Conservation (phyloP, 2,797 vertebrate species). For the Lacerta viridis region DNA sequence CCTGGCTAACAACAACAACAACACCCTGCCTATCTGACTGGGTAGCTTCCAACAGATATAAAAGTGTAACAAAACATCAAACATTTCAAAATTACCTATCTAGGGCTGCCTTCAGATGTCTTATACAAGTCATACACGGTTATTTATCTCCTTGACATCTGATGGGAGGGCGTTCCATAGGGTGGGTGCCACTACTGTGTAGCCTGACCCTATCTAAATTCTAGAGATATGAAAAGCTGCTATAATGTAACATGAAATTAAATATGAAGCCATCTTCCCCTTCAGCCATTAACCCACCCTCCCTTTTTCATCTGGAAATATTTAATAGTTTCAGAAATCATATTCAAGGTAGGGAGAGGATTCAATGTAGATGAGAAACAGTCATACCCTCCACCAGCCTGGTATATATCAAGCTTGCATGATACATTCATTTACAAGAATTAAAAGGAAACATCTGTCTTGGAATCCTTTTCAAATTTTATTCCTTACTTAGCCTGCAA, state of each 20-base stretch:
- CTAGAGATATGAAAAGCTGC: not conserved
- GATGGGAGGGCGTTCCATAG: too few species aligned
- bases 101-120: too few species aligned
- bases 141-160: too few species aligned
- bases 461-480: slow-evolving; percentile 64
- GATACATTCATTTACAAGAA: slow-evolving; percentile 65
- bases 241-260: slow-evolving; percentile 38
- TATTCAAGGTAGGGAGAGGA: slow-evolving; percentile 11
- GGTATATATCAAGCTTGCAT: slow-evolving; percentile 16
- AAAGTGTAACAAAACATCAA: too few species aligned
- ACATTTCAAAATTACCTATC: too few species aligned
- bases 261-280: slow-evolving; percentile 36
- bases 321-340: slow-evolving; percentile 31
- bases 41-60: too few species aligned
- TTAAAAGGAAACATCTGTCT: slow-evolving; percentile 73
- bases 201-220: not conserved
- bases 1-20: too few species aligned
- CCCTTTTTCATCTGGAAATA: slow-evolving; percentile 25
- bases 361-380: not conserved
- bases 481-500: slow-evolving; percentile 59
- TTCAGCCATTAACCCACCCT: not conserved
- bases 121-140: too few species aligned
- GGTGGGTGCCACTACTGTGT: not conserved
- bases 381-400: slow-evolving; percentile 58
- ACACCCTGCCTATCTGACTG: too few species aligned